Evolutionary conservation across 1,140 invertebrate genomes (phyloP).

Genomic region (Eupeodes corollae): DNA sequence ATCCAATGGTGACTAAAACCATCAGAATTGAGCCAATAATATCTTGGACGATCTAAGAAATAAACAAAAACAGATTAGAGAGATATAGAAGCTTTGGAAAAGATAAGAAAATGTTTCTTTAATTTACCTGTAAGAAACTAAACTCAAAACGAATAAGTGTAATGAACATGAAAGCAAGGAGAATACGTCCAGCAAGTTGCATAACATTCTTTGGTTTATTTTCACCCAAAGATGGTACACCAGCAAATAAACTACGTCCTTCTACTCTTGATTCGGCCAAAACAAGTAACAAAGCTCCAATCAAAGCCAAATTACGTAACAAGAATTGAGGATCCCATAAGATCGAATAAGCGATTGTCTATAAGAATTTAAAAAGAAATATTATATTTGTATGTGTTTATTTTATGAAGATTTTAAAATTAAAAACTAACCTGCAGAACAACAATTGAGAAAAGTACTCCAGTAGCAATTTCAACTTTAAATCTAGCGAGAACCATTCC

Average conservation of each 20-base stretch:
- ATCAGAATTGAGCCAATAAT: conserved; percentile 89
- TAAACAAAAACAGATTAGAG: conserved; percentile 10
- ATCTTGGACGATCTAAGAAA: conserved; percentile 70
- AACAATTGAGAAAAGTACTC: conserved; percentile 91
- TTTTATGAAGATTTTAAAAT: background rate
- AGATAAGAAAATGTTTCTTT: conserved; percentile 8
- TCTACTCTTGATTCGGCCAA: conserved; percentile 89
- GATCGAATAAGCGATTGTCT: conserved; percentile 96
- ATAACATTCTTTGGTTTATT: conserved; percentile 97
- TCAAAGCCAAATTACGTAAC: conserved; percentile 87
- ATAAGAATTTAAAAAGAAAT: conserved; percentile 35
- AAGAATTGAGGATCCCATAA: conserved; percentile 97
- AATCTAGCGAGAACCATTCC: conserved; percentile 88
- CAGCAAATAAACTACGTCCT: conserved; percentile 88
- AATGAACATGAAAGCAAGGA: conserved; percentile 98
- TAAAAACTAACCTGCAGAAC: conserved; percentile 65
- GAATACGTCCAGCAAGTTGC: conserved; percentile 87
- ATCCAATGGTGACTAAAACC: conserved; percentile 92
- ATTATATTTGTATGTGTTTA: conserved; percentile 1
- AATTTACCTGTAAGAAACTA: conserved; percentile 70
- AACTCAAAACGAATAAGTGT: conserved; percentile 90
- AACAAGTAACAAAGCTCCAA: conserved; percentile 88
- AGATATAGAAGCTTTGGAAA: background rate
- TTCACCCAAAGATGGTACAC: conserved; percentile 91
- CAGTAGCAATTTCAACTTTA: conserved; percentile 90